phyloP scores from a whole-genome alignment of 2,888 invertebrate genomes.

The Melanostoma scalare region DNA sequence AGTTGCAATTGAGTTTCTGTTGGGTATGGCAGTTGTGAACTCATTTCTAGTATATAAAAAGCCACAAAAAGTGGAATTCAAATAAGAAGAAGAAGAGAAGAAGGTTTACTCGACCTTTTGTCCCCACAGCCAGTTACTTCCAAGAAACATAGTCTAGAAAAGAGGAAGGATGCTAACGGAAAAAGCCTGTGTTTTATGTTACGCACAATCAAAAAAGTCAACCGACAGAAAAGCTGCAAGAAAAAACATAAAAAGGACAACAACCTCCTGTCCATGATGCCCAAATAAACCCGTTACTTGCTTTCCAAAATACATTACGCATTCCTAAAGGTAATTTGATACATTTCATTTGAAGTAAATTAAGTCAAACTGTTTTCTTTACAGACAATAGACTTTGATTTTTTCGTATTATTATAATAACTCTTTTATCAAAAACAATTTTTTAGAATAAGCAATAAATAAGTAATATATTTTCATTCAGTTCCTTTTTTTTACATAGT shows the following conservation, averaged over 20 bases:
- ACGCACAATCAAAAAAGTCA: not conserved
- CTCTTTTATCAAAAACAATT: not conserved
- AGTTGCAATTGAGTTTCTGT: conserved; percentile 53
- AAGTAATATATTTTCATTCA: not conserved
- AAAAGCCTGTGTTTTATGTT: conserved; percentile 1
- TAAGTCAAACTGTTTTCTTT: conserved; percentile 2
- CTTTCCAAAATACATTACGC: conserved; percentile 8
- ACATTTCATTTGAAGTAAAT: not conserved
- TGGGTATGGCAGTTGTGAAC: conserved; percentile 40
- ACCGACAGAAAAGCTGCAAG: not conserved
- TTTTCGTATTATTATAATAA: not conserved
- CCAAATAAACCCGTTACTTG: not conserved
- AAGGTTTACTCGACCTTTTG: conserved; percentile 17
- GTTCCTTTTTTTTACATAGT: not conserved
- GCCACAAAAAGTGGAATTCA: conserved; percentile 13
- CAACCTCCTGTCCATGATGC: not conserved
- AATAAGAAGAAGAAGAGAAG: not conserved
- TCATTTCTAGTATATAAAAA: conserved; percentile 37
- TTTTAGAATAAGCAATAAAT: not conserved
- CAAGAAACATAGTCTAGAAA: conserved; percentile 2
- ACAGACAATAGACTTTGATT: not conserved
- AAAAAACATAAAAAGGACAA: not conserved
- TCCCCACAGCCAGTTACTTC: conserved; percentile 11
- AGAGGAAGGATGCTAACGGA: not conserved
- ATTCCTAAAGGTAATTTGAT: conserved; percentile 5